Evolutionary conservation across 2,797 vertebrate genomes (phyloP), one percentile per base, ranked within the genome.

Genomic region (Chloroceryle amazona): DNA sequence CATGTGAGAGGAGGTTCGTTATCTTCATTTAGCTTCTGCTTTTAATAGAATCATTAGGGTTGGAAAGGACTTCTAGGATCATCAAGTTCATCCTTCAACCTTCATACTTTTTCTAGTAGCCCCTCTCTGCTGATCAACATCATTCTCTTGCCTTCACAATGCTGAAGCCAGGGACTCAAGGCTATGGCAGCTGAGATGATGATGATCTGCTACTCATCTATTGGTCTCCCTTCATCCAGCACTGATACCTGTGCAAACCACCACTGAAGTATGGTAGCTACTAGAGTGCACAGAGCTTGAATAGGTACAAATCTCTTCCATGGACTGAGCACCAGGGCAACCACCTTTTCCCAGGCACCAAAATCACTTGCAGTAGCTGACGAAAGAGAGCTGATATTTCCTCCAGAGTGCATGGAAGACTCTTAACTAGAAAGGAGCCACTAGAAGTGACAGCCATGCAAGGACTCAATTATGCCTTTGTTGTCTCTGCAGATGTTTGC

Each of bases 401-500:
- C 68, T 88, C 31, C 35, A 11, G 47, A 66, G 39, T 66, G 57
- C 3, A 0, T 63, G 70, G 72, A 74, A 81, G 39, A 41, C 60
- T 86, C 62, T 89, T 92, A 92, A 91, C 67, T 78, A 94, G 86
- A 89, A 96, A 86, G 70, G 67, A 91, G 26, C 70, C 78, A 87
- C 44, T 70, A 70, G 51, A 83, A 87, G 62, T 89, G 81, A 90
- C 92, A 89, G 76, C n/a, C 5, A 89, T 72, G 96, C 95, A 85
- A 93, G 94, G 90, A 97, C 94, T 97, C 98, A 97, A 96, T 98
- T 98, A 98, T 96, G 86, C 82, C 74, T 96, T 93, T 98, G 97
- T 98, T 98, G 94, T 97, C 95, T 96, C 97, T 96, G 89, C 95
- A 97, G 98, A 97, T 98, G 94, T 97, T 98, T 97, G 96, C 96